These are phyloP conservation scores for Otolemur crassicaudatus DNA, from an alignment of 2,797 vertebrate genomes.

Conservation along the genomic window DNA sequence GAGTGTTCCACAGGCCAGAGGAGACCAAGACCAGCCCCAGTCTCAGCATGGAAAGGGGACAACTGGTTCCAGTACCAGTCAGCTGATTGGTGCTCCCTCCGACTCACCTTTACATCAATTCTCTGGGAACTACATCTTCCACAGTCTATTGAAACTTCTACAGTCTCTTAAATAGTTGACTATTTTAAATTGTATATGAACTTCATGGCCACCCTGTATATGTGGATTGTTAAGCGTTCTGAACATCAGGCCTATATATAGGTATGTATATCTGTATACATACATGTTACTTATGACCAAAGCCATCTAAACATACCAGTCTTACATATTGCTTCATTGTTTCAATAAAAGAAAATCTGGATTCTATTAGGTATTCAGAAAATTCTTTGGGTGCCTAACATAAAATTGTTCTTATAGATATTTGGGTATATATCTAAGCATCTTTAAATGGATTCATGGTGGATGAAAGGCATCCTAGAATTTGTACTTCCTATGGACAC, in stretches of 20 bases:
- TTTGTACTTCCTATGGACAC: background rate
- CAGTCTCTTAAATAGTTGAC: no score
- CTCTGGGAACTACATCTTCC: background rate
- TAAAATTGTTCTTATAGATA: constrained; percentile 28
- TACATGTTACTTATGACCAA: background rate
- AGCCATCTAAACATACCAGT: background rate
- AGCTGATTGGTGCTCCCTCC: background rate
- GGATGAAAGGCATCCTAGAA: constrained; percentile 13
- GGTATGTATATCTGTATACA: background rate
- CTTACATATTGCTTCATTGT: constrained; percentile 12
- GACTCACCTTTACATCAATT: background rate
- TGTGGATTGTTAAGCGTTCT: background rate
- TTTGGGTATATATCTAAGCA: constrained; percentile 17
- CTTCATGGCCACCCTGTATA: background rate
- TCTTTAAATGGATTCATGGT: constrained; percentile 53
- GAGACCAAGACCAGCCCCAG: background rate
- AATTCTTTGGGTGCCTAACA: background rate
- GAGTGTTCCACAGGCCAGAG: background rate
- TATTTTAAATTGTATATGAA: no score
- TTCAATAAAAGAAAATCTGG: constrained; percentile 52
- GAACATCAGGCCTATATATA: background rate
- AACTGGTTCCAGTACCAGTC: background rate
- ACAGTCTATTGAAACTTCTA: background rate
- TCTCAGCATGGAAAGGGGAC: background rate
- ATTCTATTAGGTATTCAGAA: constrained; percentile 57